phyloP scores from a whole-genome alignment of 2,888 invertebrate species.

The Argyresthia goedartella region DNA sequence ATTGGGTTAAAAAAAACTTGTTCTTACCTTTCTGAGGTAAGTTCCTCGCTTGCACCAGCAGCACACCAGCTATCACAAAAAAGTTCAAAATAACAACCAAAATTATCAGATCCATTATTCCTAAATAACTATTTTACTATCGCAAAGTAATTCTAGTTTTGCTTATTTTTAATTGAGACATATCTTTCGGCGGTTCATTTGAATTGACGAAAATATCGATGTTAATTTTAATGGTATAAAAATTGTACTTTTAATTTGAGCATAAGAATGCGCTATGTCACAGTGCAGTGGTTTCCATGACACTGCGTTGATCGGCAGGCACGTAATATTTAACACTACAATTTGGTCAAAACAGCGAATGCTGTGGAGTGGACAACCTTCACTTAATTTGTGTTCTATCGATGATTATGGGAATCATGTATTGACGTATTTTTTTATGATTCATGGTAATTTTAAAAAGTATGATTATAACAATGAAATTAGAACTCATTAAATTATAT shows the following conservation, averaged over 20 bases:
- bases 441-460: too few species aligned
- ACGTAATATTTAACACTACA: constrained; percentile 49
- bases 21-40: not conserved
- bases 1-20: too few species aligned
- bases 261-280: constrained; percentile 14
- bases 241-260: not conserved
- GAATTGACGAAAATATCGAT: too few species aligned
- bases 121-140: too few species aligned
- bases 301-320: constrained; percentile 36
- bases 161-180: too few species aligned
- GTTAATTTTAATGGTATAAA: too few species aligned
- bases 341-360: constrained; percentile 31
- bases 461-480: too few species aligned
- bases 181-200: too few species aligned
- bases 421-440: not conserved
- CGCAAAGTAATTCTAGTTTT: too few species aligned
- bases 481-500: too few species aligned
- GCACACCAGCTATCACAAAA: not conserved
- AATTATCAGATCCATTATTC: not conserved
- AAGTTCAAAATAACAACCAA: not conserved
- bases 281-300: constrained; percentile 24
- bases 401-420: too few species aligned
- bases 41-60: not conserved
- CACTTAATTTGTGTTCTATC: constrained; percentile 5
- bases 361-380: constrained; percentile 26